These are phyloP conservation scores for Teleopsis dalmanni DNA, from an alignment of 1,140 invertebrate species.

Conservation along the genomic window DNA sequence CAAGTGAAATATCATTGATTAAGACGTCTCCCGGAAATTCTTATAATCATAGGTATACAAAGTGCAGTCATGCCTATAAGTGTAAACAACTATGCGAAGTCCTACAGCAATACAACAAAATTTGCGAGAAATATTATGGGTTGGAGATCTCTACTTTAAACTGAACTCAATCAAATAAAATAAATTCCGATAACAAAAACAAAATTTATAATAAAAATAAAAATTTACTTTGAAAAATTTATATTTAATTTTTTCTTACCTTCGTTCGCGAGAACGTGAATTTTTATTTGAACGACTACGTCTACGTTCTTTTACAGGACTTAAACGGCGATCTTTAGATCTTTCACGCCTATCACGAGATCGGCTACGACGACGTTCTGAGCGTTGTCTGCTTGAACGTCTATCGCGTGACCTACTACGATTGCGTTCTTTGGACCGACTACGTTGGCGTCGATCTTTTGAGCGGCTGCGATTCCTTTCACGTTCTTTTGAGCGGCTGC, in stretches of 20 bases:
- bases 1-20: too few species aligned
- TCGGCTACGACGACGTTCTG: constrained; percentile 27
- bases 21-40: too few species aligned
- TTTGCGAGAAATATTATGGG: too few species aligned
- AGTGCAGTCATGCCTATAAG: too few species aligned
- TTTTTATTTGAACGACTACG: constrained; percentile 28
- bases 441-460: constrained; percentile 32
- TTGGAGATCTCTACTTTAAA: too few species aligned
- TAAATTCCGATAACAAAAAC: neutral
- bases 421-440: constrained; percentile 22
- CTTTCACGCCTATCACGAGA: constrained; percentile 27
- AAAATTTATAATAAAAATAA: neutral
- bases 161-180: too few species aligned
- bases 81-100: too few species aligned
- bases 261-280: constrained; percentile 34
- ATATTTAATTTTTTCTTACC: constrained; percentile 19
- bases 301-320: constrained; percentile 25
- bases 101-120: too few species aligned
- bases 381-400: constrained; percentile 20
- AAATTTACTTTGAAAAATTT: too few species aligned
- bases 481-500: constrained; percentile 12
- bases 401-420: constrained; percentile 49
- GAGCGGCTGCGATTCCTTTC: constrained; percentile 20
- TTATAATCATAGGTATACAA: too few species aligned
- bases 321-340: constrained; percentile 21